phyloP scores from a whole-genome alignment of 2,113 vertebrate genomes.

The Patagioenas fasciata region DNA sequence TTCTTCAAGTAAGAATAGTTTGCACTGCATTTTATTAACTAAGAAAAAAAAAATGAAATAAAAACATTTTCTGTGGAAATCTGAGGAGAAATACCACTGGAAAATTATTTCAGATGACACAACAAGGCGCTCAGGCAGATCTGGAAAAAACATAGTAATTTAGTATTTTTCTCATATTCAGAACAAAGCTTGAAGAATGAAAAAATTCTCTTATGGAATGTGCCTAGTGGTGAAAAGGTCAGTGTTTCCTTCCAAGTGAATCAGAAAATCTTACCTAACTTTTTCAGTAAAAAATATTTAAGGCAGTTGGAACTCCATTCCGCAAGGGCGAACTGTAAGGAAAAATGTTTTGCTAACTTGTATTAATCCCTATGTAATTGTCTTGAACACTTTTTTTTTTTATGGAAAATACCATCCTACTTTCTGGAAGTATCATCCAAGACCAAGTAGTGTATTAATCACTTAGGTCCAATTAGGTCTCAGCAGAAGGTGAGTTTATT shows the following conservation, averaged over 20 bases:
- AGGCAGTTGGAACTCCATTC: neutral
- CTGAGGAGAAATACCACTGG: slow-evolving; percentile 31
- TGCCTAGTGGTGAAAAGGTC: neutral
- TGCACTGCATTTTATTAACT: slow-evolving; percentile 9
- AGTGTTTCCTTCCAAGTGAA: neutral
- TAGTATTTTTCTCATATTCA: neutral
- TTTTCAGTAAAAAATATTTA: neutral
- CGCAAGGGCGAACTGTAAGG: neutral
- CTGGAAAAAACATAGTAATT: slow-evolving; percentile 19
- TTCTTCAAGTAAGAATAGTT: neutral
- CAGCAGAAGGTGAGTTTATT: neutral
- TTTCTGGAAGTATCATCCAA: neutral
- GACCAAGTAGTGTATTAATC: neutral
- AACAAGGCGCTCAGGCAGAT: neutral
- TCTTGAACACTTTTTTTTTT: neutral
- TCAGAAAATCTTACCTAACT: neutral
- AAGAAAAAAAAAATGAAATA: neutral
- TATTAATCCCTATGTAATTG: neutral
- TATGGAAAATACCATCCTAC: neutral
- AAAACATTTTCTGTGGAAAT: slow-evolving; percentile 31
- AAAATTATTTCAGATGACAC: slow-evolving; percentile 21
- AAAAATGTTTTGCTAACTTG: neutral
- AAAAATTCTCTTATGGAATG: neutral
- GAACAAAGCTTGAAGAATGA: neutral
- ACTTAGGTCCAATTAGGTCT: neutral